phyloP scores from a whole-genome alignment of 2,113 vertebrate species.

The Gadus chalcogrammus region DNA sequence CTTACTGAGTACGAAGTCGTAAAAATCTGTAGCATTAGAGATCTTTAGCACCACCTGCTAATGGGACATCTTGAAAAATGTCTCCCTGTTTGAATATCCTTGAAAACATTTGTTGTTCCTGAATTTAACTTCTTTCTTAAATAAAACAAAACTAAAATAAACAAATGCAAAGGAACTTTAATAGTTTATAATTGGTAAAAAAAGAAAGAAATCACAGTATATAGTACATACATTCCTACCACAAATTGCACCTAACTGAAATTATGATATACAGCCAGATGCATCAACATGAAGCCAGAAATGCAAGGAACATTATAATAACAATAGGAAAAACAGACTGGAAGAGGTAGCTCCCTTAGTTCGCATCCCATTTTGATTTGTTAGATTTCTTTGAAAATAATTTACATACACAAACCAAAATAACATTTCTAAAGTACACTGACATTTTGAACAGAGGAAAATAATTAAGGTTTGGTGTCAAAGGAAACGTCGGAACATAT shows the following conservation, averaged over 20 bases:
- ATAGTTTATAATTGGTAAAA: slow-evolving; percentile 84
- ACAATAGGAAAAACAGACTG: slow-evolving; percentile 73
- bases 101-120: no score
- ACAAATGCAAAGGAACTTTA: slow-evolving; percentile 41
- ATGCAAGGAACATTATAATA: slow-evolving; percentile 65
- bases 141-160: slow-evolving; percentile 25
- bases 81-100: no score
- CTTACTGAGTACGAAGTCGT: no score
- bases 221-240: slow-evolving; percentile 86
- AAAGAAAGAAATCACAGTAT: slow-evolving; percentile 90
- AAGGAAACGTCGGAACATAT: slow-evolving; percentile 19
- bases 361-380: slow-evolving; percentile 85
- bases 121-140: no score
- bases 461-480: slow-evolving; percentile 43
- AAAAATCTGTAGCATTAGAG: no score
- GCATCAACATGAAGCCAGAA: slow-evolving; percentile 78
- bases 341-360: slow-evolving; percentile 97
- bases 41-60: no score
- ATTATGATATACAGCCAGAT: slow-evolving; percentile 83
- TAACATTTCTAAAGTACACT: slow-evolving; percentile 18
- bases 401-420: slow-evolving; percentile 73
- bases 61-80: no score
- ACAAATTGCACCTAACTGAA: slow-evolving; percentile 83
- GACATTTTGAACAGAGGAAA: slow-evolving; percentile 38
- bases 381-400: slow-evolving; percentile 81